Evolutionary conservation across 2,888 invertebrate genomes (phyloP), one percentile per base, ranked within the genome.

Genomic region (Lamproptera curius): DNA sequence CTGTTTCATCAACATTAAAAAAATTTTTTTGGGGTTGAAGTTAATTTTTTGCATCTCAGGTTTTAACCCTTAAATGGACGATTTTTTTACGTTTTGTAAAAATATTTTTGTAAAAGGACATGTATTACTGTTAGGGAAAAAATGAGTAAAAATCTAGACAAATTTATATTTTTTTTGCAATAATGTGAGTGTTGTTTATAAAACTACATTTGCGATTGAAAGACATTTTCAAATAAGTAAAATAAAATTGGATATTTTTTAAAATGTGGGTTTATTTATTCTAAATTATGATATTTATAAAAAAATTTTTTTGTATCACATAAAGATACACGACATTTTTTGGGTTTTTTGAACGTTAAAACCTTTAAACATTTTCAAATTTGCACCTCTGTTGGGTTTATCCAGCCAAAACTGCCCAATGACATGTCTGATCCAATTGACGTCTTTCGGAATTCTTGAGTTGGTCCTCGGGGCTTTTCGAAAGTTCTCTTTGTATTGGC

Each of bases 261-360:
- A 57, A 51, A 50, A 56, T 56, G 56, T 58, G 55, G 59, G 42
- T 61, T 60, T 55, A 61, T 61, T 60, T 57, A 61, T 58, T 50
- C 51, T 54, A 46, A 40, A 63, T 62, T 59, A 56, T 62, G 59
- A 58, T 59, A 64, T 62, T 59, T 59, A 59, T 59, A 59, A 62
- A 61, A 62, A 59, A 59, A 63, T 61, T 62, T 61, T 60, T 62
- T 64, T 49, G 56, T 63, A 58, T 63, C 59, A 58, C 61, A 62
- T 61, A 63, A 61, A 58, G 61, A 62, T 56, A 63, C 61, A 56
- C 55, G 53, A 62, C 61, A 65, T 62, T 63, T 64, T 63, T 63
- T 55, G 57, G 61, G 63, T 55, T 63, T 56, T 59, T 58, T 62
- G 45, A 56, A 61, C 37, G 61, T 60, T n/a, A n/a, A 59, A 58